Conservation (phyloP, 2,888 invertebrate genomes). For the Phragmatobia fuliginosa region DNA sequence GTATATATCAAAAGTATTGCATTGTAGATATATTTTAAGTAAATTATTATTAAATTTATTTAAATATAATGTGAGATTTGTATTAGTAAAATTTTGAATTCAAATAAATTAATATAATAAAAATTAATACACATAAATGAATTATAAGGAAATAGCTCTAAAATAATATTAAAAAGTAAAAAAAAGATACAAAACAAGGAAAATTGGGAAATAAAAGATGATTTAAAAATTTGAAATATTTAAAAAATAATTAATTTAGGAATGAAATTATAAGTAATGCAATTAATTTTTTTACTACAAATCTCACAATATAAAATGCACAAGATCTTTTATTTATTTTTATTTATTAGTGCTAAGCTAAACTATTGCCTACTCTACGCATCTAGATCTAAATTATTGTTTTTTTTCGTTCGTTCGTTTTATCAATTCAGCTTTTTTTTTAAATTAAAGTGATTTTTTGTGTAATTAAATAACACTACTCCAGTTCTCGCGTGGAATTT, state of each 20-base stretch:
- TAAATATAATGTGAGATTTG: conserved; percentile 14
- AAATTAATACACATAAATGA: no score
- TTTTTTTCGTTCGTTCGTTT: no score
- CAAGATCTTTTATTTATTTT: conserved; percentile 5
- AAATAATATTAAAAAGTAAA: neutral
- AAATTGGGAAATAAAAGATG: neutral
- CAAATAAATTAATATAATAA: no score
- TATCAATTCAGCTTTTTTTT: conserved; percentile 1
- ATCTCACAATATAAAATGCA: conserved; percentile 12
- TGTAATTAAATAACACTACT: conserved; percentile 25
- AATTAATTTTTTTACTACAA: no score
- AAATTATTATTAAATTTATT: neutral
- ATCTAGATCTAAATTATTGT: conserved; percentile 51
- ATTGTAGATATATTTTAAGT: neutral
- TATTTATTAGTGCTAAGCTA: conserved; percentile 40
- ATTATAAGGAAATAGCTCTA: no score
- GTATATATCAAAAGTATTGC: neutral
- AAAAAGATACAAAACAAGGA: neutral
- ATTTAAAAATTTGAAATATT: no score
- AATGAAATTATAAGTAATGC: no score
- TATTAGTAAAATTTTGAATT: neutral
- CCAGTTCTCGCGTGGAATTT: conserved; percentile 49
- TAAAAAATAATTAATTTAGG: no score
- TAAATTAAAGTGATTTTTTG: conserved; percentile 13
- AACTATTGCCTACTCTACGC: conserved; percentile 46